Evolutionary conservation across 2,888 invertebrate genomes (phyloP).

Genomic region (Spodoptera littoralis): DNA sequence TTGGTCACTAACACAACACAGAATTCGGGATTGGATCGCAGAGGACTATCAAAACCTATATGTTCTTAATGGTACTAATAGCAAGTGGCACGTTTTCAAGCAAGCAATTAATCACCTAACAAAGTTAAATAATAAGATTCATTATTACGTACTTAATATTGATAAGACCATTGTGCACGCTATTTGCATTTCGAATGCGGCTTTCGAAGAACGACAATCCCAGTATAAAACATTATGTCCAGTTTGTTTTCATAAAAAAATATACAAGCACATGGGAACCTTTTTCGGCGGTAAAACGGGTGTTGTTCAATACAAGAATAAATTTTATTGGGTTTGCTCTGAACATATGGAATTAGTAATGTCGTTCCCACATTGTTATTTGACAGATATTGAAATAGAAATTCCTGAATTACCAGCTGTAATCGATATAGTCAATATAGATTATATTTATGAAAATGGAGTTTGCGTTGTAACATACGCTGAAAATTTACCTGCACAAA

Average conservation of each 20-base stretch:
- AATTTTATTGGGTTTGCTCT: slow-evolving; percentile 90
- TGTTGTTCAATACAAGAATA: slow-evolving; percentile 86
- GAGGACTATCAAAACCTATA: slow-evolving; percentile 88
- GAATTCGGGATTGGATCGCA: slow-evolving; percentile 84
- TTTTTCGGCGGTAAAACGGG: slow-evolving; percentile 87
- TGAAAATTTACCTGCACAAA: slow-evolving; percentile 84
- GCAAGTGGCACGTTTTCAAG: slow-evolving; percentile 88
- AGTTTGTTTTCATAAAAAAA: slow-evolving; percentile 83
- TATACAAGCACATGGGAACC: slow-evolving; percentile 75
- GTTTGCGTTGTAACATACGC: slow-evolving; percentile 90
- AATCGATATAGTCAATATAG: slow-evolving; percentile 75
- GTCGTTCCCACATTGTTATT: slow-evolving; percentile 76
- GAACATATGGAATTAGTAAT: slow-evolving; percentile 86
- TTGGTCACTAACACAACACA: slow-evolving; percentile 74
- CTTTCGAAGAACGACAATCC: slow-evolving; percentile 85
- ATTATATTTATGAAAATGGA: slow-evolving; percentile 85
- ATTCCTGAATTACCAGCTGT: slow-evolving; percentile 88
- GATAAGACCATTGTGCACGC: slow-evolving; percentile 83
- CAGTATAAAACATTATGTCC: slow-evolving; percentile 89
- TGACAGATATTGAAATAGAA: slow-evolving; percentile 59
- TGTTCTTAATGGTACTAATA: slow-evolving; percentile 81
- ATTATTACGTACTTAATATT: slow-evolving; percentile 85
- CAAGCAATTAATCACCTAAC: slow-evolving; percentile 75
- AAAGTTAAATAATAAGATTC: slow-evolving; percentile 78
- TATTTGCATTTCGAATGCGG: slow-evolving; percentile 88